Evolutionary conservation across 2,797 vertebrate species (phyloP).

Genomic region (Mormyrops boulengeri): DNA sequence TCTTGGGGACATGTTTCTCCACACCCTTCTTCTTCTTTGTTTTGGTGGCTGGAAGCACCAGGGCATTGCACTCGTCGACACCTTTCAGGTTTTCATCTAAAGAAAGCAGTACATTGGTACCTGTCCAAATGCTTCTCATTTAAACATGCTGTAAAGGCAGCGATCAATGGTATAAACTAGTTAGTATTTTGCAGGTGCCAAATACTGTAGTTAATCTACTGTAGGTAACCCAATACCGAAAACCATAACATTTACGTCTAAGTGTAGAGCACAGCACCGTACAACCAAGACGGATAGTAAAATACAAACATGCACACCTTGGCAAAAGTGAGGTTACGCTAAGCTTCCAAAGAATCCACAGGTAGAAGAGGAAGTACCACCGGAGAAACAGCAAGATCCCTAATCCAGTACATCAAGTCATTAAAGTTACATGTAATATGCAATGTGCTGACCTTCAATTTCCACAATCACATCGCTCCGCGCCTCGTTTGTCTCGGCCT

Average conservation of each 20-base stretch:
- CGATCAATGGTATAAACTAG: neutral
- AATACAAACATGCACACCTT: neutral
- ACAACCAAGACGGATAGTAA: neutral
- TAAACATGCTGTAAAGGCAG: neutral
- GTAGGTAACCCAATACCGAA: too few species aligned
- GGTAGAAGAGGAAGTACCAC: neutral
- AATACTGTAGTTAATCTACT: neutral
- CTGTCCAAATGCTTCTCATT: neutral
- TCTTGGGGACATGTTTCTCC: constrained; percentile 43
- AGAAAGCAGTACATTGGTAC: neutral
- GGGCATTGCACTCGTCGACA: constrained; percentile 75
- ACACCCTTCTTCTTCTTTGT: constrained; percentile 63
- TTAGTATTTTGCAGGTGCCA: neutral
- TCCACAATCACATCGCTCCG: constrained; percentile 55
- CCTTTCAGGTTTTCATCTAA: constrained; percentile 77
- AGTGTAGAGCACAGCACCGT: neutral
- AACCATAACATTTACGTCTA: neutral
- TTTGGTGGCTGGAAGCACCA: constrained; percentile 77
- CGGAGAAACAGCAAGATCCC: neutral
- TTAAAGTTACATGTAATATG: neutral
- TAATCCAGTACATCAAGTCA: neutral
- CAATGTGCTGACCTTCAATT: constrained; percentile 47
- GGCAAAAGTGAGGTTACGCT: neutral
- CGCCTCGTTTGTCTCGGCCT: constrained; percentile 25
- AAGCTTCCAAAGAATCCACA: neutral